Evolutionary conservation across 2,888 invertebrate genomes (phyloP).

Genomic region (Pyrocoelia pectoralis): DNA sequence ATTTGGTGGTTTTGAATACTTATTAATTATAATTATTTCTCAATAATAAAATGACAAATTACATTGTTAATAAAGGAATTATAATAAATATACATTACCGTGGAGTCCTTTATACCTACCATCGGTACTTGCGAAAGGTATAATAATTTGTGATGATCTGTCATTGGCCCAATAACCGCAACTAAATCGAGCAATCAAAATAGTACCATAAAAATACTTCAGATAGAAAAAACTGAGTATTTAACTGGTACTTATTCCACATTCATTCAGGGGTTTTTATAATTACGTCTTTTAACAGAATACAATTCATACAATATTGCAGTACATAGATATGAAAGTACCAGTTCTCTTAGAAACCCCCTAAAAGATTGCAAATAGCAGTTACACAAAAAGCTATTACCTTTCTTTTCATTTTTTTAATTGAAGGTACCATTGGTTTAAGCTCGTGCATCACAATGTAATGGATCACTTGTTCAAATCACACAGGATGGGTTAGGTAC

Average conservation of each 20-base stretch:
- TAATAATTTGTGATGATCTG: slow-evolving; percentile 66
- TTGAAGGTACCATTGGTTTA: too few species aligned
- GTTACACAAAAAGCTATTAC: slow-evolving; percentile 15
- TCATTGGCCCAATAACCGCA: slow-evolving; percentile 66
- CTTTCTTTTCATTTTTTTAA: neutral
- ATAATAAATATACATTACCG: slow-evolving; percentile 48
- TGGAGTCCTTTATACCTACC: slow-evolving; percentile 60
- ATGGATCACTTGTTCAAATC: too few species aligned
- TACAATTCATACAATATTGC: neutral
- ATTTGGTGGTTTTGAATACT: too few species aligned
- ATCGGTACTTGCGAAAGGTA: slow-evolving; percentile 65
- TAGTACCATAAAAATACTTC: slow-evolving; percentile 40
- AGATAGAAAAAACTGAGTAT: slow-evolving; percentile 22
- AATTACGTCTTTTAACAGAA: slow-evolving; percentile 7
- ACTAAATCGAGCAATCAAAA: slow-evolving; percentile 53
- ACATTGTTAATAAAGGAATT: too few species aligned
- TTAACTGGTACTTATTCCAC: slow-evolving; percentile 26
- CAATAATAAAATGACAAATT: too few species aligned
- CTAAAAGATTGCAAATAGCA: slow-evolving; percentile 13
- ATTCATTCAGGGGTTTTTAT: slow-evolving; percentile 35
- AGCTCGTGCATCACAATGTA: too few species aligned
- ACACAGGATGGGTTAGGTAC: too few species aligned
- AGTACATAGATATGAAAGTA: neutral
- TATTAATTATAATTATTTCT: too few species aligned
- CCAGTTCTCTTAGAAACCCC: neutral